A percentile compares a stretch with the other conserved stretches of the same genome.
Evolutionary conservation across 2,113 vertebrate genomes (phyloP).

Genomic region (Gymnogyps californianus): DNA sequence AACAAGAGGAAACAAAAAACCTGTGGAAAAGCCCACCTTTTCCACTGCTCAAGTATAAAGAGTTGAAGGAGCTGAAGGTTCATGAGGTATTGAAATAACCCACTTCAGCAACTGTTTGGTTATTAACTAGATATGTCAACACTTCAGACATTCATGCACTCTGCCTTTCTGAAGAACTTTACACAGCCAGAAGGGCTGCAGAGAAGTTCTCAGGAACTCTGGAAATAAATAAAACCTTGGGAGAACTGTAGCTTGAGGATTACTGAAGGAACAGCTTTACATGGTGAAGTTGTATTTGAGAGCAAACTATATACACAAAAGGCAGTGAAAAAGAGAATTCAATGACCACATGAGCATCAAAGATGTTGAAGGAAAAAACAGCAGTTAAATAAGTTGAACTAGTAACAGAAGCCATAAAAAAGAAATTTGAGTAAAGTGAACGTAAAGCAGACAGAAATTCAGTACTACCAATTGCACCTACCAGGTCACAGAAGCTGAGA

Average conservation of each 20-base stretch:
- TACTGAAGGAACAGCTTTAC: background rate
- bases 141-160: background rate
- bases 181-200: background rate
- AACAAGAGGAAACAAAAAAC: background rate
- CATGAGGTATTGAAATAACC: background rate
- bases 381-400: background rate
- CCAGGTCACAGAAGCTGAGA: background rate
- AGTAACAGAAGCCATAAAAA: background rate
- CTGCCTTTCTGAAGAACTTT: background rate
- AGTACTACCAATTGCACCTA: background rate
- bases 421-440: background rate
- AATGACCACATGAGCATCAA: background rate
- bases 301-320: background rate
- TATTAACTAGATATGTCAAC: background rate
- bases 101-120: background rate
- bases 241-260: background rate
- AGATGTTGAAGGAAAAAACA: background rate
- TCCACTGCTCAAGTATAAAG: background rate
- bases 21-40: background rate
- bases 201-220: background rate
- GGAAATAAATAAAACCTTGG: background rate
- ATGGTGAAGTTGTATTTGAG: background rate
- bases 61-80: background rate
- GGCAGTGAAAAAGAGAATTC: background rate
- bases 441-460: background rate